These are phyloP conservation scores for Mactra quadrangularis DNA, from an alignment of 1,140 invertebrate genomes.

Conservation along the genomic window DNA sequence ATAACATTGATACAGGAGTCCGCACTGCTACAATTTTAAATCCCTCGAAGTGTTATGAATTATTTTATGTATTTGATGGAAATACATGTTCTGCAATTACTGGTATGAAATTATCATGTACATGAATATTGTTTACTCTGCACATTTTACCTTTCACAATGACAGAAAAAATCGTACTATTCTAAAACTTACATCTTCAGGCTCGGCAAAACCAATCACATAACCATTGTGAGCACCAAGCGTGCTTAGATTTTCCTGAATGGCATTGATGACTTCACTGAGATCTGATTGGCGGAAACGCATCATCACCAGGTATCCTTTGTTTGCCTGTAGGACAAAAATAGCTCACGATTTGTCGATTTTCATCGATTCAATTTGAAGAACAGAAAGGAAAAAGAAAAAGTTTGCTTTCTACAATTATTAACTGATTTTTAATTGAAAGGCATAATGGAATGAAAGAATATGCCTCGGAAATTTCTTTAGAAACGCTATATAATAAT, in stretches of 20 bases:
- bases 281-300: conserved; percentile 12
- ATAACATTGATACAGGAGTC: too few relatives aligned
- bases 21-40: too few relatives aligned
- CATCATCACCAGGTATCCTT: conserved; percentile 57
- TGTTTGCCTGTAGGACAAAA: conserved; percentile 17
- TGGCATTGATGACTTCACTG: conserved; percentile 15
- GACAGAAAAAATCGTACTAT: not conserved
- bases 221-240: conserved; percentile 32
- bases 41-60: too few relatives aligned
- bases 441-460: too few relatives aligned
- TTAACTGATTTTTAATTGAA: not conserved
- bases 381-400: not conserved
- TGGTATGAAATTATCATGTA: too few relatives aligned
- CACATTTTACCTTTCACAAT: too few relatives aligned
- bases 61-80: too few relatives aligned
- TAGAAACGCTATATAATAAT: too few relatives aligned
- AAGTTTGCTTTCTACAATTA: not conserved
- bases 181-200: not conserved
- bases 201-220: conserved; percentile 41
- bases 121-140: too few relatives aligned
- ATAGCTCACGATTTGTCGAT: not conserved
- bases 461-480: too few relatives aligned
- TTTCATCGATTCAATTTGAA: not conserved
- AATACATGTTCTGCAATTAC: too few relatives aligned
- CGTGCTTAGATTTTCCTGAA: conserved; percentile 28